phyloP scores from a whole-genome alignment of 2,797 vertebrate genomes.

The Phataginus tetradactyla region DNA sequence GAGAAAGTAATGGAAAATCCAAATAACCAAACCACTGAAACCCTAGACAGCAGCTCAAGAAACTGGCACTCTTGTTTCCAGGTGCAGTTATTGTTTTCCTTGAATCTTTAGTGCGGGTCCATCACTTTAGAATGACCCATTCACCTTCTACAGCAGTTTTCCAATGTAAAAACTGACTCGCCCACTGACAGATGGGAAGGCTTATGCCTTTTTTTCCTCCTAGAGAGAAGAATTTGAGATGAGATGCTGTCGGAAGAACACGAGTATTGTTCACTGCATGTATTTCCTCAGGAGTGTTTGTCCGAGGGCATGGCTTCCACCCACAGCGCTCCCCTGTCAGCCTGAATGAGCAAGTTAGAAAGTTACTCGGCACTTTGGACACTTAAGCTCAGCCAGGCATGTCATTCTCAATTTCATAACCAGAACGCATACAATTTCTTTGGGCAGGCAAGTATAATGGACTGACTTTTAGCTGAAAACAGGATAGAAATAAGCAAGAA shows the following conservation, averaged over 20 bases:
- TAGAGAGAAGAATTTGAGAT: constrained; percentile 47
- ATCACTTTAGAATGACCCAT: constrained; percentile 31
- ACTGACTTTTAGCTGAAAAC: background rate
- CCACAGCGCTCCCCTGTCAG: background rate
- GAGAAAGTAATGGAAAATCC: background rate
- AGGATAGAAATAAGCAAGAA: background rate
- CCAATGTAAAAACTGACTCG: constrained; percentile 19
- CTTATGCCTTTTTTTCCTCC: background rate
- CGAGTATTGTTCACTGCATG: background rate
- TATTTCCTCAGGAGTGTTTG: constrained; percentile 42
- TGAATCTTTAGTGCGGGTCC: constrained; percentile 28
- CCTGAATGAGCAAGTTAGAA: background rate
- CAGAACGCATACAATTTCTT: background rate
- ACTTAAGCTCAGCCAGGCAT: background rate
- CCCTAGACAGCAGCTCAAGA: background rate
- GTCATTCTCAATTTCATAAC: background rate
- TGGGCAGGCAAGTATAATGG: background rate
- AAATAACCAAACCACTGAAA: constrained; percentile 32
- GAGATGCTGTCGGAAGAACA: constrained; percentile 6
- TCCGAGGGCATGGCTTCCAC: background rate
- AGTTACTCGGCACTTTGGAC: background rate
- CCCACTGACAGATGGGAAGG: constrained; percentile 10
- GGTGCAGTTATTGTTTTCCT: background rate
- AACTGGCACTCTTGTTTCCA: constrained; percentile 56
- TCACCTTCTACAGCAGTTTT: constrained; percentile 3